A percentile compares a stretch with the other conserved stretches of the same genome.
phyloP scores from a whole-genome alignment of 2,888 invertebrate species.

The Graphium colonna region DNA sequence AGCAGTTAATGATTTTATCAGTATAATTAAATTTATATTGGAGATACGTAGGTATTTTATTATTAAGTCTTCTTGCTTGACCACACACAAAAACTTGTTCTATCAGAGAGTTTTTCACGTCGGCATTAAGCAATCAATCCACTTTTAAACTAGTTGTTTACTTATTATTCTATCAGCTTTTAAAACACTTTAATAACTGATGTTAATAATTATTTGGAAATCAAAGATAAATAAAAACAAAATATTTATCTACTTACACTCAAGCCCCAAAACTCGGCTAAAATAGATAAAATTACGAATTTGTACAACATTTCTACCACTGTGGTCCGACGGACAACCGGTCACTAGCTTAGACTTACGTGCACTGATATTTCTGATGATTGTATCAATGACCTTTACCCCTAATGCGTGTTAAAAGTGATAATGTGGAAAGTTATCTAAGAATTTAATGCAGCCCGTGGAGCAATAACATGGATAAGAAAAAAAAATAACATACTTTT shows the following conservation, averaged over 20 bases:
- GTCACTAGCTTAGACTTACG: not conserved
- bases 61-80: no score
- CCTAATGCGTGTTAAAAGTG: slow-evolving; percentile 7
- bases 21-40: no score
- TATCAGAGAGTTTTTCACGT: no score
- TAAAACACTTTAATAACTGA: not conserved
- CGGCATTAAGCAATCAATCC: no score
- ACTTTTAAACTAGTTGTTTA: no score
- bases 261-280: not conserved
- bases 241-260: slow-evolving; percentile 20
- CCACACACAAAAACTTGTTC: no score
- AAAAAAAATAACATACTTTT: no score
- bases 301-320: slow-evolving; percentile 9
- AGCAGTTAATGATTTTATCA: no score
- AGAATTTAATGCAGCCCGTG: no score
- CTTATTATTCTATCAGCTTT: not conserved
- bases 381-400: slow-evolving; percentile 9
- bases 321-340: not conserved
- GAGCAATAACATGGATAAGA: not conserved
- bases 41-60: no score
- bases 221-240: not conserved
- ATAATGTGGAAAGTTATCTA: no score
- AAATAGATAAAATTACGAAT: slow-evolving; percentile 3
- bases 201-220: not conserved
- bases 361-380: no score